phyloP scores from a whole-genome alignment of 2,888 invertebrate genomes.

The Limnephilus auricula region DNA sequence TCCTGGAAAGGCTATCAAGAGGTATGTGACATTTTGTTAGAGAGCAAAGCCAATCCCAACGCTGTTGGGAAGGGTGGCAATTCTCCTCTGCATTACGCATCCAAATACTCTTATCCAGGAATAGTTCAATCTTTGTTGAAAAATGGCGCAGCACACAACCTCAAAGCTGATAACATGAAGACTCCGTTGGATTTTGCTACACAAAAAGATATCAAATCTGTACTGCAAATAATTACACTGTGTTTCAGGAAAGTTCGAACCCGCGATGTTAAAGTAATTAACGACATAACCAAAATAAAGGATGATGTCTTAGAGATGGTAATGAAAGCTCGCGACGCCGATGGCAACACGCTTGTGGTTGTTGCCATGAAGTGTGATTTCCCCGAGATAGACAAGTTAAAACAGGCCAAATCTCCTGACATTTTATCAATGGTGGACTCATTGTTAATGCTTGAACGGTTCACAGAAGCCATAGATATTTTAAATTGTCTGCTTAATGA shows the following conservation, averaged over 20 bases:
- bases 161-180: neutral
- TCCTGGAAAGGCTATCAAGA: neutral
- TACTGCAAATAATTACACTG: neutral
- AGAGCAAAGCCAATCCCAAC: constrained; percentile 12
- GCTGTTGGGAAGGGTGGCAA: no score
- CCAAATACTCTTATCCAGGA: no score
- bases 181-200: constrained; percentile 5
- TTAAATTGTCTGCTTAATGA: neutral
- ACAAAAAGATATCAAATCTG: neutral
- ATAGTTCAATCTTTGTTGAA: neutral
- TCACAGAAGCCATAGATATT: neutral
- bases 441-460: neutral
- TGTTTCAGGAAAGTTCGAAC: neutral
- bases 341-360: no score
- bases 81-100: no score
- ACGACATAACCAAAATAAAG: neutral
- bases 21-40: constrained; percentile 14
- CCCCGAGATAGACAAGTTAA: neutral
- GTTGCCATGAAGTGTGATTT: no score
- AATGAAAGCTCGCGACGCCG: neutral
- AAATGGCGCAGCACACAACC: constrained; percentile 2
- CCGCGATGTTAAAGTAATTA: neutral
- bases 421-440: neutral
- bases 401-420: neutral
- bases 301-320: neutral